Conservation (phyloP, 2,797 vertebrate genomes). For the Enoplosus armatus region DNA sequence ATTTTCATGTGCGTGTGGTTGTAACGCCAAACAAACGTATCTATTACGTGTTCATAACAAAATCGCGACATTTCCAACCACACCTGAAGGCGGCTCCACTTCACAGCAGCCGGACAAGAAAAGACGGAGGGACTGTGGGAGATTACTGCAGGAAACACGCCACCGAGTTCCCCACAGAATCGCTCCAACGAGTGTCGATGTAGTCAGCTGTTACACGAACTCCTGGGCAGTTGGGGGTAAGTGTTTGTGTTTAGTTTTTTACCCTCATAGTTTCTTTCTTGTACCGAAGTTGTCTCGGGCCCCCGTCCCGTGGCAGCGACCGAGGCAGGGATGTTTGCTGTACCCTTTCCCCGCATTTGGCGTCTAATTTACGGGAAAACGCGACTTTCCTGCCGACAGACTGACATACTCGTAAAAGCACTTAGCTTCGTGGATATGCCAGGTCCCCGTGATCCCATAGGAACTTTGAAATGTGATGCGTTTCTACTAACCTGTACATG, state of each 20-base stretch:
- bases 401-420: no score
- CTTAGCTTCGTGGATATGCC: rapidly evolving
- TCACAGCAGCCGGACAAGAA: background rate
- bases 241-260: slow-evolving; percentile 35
- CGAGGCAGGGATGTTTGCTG: slow-evolving; percentile 63
- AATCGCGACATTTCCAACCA: slow-evolving; percentile 6
- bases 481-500: background rate
- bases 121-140: slow-evolving; percentile 12
- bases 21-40: background rate
- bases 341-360: slow-evolving; percentile 39
- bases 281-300: slow-evolving; percentile 45
- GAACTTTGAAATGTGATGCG: no score
- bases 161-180: slow-evolving; percentile 25
- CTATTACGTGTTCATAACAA: background rate
- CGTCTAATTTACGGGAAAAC: slow-evolving; percentile 40
- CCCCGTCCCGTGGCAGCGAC: slow-evolving; percentile 29
- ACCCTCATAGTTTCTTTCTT: slow-evolving; percentile 8
- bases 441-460: no score
- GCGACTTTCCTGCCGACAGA: slow-evolving; percentile 8
- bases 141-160: slow-evolving; percentile 57
- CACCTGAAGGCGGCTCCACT: slow-evolving; percentile 46
- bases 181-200: slow-evolving; percentile 11
- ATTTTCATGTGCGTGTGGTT: no score
- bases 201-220: slow-evolving; percentile 35
- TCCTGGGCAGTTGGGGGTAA: slow-evolving; percentile 55